These are phyloP conservation scores for Ptyas mucosa DNA, from an alignment of 2,113 vertebrate species.

Conservation along the genomic window DNA sequence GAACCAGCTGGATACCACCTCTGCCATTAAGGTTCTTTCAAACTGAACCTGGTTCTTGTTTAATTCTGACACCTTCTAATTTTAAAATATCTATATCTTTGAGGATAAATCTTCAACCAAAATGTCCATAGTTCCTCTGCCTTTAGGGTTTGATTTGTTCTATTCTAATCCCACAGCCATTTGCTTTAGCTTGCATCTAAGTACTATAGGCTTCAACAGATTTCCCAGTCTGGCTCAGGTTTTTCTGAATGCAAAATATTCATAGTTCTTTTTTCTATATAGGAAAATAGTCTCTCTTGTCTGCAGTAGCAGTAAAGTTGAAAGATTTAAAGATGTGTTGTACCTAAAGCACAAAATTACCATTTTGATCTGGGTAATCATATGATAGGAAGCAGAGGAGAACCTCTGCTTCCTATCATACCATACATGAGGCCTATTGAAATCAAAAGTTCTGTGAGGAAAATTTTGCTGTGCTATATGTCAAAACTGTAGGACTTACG, in stretches of 20 bases:
- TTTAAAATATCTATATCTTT: neutral
- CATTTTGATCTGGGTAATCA: neutral
- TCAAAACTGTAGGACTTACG: neutral
- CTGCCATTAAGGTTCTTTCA: neutral
- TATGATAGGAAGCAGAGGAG: neutral
- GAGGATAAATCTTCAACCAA: neutral
- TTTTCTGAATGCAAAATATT: neutral
- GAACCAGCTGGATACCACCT: too few relatives aligned
- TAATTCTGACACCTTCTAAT: neutral
- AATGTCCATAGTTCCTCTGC: neutral
- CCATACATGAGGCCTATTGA: neutral
- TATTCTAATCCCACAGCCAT: neutral
- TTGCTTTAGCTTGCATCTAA: neutral
- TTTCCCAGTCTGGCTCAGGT: neutral
- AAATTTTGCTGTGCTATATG: neutral
- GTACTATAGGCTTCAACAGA: neutral
- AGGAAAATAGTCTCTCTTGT: neutral
- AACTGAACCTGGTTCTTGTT: neutral
- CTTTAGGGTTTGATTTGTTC: neutral
- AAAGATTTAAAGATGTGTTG: neutral
- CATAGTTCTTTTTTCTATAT: neutral
- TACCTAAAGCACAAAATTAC: neutral
- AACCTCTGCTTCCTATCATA: neutral
- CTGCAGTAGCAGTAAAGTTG: neutral
- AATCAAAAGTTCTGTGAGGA: neutral